A percentile compares a stretch with the other conserved stretches of the same genome.
Conservation (phyloP, 2,113 vertebrate species). For the Alethe castanea region DNA sequence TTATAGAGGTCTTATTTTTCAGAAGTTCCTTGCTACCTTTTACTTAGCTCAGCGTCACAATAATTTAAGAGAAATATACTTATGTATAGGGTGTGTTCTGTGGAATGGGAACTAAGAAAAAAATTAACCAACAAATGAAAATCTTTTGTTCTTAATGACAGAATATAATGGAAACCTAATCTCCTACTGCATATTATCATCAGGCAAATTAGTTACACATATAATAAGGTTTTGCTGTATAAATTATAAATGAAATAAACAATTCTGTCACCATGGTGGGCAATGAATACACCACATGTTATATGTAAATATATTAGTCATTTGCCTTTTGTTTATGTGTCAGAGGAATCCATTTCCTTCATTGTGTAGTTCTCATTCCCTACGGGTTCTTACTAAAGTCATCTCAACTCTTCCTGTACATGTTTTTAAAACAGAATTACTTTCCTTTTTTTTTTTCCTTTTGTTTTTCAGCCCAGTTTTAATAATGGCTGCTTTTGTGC, state of each 20-base stretch:
- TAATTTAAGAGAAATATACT: constrained; percentile 1
- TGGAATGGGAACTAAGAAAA: constrained; percentile 19
- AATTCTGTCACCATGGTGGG: constrained; percentile 76
- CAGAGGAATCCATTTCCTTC: constrained; percentile 76
- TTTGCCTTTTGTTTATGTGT: constrained; percentile 80
- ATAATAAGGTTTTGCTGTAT: constrained; percentile 80
- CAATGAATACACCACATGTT: constrained; percentile 79
- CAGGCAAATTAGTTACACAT: constrained; percentile 81
- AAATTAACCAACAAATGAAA: constrained; percentile 56
- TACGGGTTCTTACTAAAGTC: constrained; percentile 61
- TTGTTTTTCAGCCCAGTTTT: constrained; percentile 67
- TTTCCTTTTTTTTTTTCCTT: constrained; percentile 46
- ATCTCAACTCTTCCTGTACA: constrained; percentile 59
- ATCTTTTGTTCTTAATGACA: constrained; percentile 74
- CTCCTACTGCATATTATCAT: constrained; percentile 74
- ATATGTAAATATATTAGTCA: constrained; percentile 83
- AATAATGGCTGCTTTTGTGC: constrained; percentile 72
- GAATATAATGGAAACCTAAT: constrained; percentile 74
- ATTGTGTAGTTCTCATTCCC: constrained; percentile 69
- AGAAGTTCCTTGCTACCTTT: constrained; percentile 28
- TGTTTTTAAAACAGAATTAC: constrained; percentile 70
- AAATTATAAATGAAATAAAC: constrained; percentile 85
- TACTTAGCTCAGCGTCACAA: background rate
- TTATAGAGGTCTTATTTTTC: background rate
- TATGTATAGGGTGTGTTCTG: background rate